These are phyloP conservation scores for Hippocampus abdominalis DNA, from an alignment of 2,113 vertebrate species.

Conservation along the genomic window DNA sequence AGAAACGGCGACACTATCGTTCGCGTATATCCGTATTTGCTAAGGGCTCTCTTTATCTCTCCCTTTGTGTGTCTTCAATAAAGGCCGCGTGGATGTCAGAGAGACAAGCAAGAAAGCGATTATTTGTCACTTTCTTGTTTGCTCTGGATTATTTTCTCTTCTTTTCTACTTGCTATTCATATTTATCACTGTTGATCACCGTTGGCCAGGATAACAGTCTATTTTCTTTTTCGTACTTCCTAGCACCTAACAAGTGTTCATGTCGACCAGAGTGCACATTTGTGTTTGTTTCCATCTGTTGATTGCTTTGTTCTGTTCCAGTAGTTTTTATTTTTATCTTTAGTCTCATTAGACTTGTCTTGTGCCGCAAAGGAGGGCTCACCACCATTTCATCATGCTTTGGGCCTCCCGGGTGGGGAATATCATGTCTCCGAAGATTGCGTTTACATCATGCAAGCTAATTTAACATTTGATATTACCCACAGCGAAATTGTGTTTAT, in stretches of 20 bases:
- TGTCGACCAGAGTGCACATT: constrained; percentile 4
- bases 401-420: constrained; percentile 22
- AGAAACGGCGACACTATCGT: constrained; percentile 42
- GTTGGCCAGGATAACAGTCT: constrained; percentile 38
- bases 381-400: constrained; percentile 31
- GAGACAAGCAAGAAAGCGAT: constrained; percentile 28
- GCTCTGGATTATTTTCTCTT: neutral
- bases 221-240: constrained; percentile 35
- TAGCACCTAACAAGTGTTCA: constrained; percentile 23
- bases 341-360: constrained; percentile 46
- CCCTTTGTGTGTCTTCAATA: constrained; percentile 7
- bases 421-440: constrained; percentile 19
- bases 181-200: constrained; percentile 60
- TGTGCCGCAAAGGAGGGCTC: constrained; percentile 34
- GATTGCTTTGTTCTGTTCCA: constrained; percentile 22
- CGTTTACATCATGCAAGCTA: constrained; percentile 12
- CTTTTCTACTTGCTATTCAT: constrained; percentile 44
- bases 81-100: constrained; percentile 38
- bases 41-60: constrained; percentile 30
- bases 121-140: constrained; percentile 9
- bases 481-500: constrained; percentile 1
- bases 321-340: constrained; percentile 38
- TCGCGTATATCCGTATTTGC: constrained; percentile 22
- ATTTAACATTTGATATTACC: constrained; percentile 20
- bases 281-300: constrained; percentile 15